phyloP scores from a whole-genome alignment of 2,113 vertebrate genomes.

The Struthio camelus region DNA sequence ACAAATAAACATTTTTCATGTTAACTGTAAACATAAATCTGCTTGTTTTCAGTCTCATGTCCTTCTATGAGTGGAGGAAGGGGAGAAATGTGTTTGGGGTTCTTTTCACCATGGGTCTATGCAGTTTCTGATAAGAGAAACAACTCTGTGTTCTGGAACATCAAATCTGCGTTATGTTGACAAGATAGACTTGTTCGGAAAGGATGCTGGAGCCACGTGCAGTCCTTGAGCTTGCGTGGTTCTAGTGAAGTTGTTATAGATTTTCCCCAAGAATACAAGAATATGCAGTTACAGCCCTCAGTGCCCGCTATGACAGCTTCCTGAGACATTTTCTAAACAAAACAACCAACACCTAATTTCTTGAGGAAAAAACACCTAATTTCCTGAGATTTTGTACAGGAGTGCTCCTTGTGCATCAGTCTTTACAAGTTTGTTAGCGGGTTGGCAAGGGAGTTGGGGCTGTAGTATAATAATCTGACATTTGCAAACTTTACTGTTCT shows the following conservation, averaged over 20 bases:
- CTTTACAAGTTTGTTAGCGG: neutral
- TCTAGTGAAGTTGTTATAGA: neutral
- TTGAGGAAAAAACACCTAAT: neutral
- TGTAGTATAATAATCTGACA: rapidly evolving
- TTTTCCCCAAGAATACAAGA: neutral
- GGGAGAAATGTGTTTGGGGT: rapidly evolving
- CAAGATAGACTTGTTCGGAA: rapidly evolving
- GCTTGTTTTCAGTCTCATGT: rapidly evolving
- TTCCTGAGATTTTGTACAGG: neutral
- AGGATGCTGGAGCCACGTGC: rapidly evolving
- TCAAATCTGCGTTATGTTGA: neutral
- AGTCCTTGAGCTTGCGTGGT: neutral
- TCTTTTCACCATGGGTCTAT: neutral
- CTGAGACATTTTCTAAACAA: neutral
- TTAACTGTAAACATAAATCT: rapidly evolving
- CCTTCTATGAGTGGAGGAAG: neutral
- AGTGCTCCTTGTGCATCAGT: neutral
- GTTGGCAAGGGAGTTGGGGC: neutral
- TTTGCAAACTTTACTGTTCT: too few species aligned
- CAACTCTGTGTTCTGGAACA: neutral
- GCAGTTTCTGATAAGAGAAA: neutral
- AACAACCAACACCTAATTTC: neutral
- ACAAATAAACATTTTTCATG: constrained; percentile 13
- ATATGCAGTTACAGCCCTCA: neutral
- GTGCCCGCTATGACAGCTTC: neutral